Base-by-base conservation (phyloP, 2,113 vertebrate genomes). In the Vanacampus margaritifer region DNA sequence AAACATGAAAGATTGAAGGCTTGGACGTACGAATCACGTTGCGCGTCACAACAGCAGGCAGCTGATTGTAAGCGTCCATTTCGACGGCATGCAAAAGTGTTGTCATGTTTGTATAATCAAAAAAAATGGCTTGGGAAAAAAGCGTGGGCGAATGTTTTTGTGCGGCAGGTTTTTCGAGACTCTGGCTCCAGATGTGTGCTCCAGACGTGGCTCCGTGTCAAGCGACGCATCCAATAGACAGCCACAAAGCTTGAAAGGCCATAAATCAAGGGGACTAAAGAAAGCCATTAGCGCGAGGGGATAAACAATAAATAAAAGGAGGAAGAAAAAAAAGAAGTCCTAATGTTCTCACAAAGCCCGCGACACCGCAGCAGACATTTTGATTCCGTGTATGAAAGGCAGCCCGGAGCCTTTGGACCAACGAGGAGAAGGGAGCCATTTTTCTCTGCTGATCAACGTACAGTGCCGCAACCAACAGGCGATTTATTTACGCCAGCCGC, bases 271-370 rank as follows among this genome's bases (percentile, higher is more conserved):
- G 58, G 65, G 75, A 86, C 84, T 82, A 84, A 80, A 79, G 85
- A 88, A 89, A 85, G 74, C 88, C 90, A 91, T 91, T 92, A 89
- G 90, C 88, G 74, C 76, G 66, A 75, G 54, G 78, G 84, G 88
- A n/a, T 90, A 88, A 83, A 86, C 87, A 84, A 89, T 90, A 6
- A 19, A 4, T 17, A 19, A 19, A 19, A 46, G 89, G n/a, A n/a
- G n/a, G n/a, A 89, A 87, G 88, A 91, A 86, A 88, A 89, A 90
- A 85, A 90, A 91, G 86, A 89, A 86, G 78, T 71, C 46, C 76
- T 89, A 90, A 89, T 88, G 87, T 88, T 84, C 87, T 89, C 89
- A 88, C 89, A 91, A 91, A 91, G 82, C 80, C 83, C 78, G 83
- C 85, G 81, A 84, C 78, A 86, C 81, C 74, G 79, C 84, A 76